phyloP scores from a whole-genome alignment of 2,797 vertebrate species.

The Diplodus sargus region DNA sequence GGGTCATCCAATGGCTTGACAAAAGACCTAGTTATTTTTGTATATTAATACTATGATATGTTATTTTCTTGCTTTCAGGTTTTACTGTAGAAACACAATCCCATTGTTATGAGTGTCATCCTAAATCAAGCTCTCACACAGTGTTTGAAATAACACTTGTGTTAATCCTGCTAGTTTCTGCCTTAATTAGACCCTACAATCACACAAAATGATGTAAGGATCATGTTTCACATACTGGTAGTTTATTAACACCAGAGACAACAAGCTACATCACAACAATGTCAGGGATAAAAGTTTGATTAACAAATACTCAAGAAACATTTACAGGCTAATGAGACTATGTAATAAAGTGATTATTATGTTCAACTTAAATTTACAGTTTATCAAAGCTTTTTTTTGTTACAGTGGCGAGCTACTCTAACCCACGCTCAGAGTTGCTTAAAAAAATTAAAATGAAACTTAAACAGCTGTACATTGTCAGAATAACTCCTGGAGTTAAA shows the following conservation, averaged over 20 bases:
- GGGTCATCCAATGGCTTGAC: not conserved
- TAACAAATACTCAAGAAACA: constrained; percentile 50
- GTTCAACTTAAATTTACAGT: constrained; percentile 44
- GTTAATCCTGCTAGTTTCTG: not conserved
- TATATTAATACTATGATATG: too few relatives aligned
- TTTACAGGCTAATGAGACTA: constrained; percentile 62
- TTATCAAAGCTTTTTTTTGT: constrained; percentile 13
- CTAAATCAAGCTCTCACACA: not conserved
- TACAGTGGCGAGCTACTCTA: constrained; percentile 33
- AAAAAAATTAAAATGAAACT: constrained; percentile 12
- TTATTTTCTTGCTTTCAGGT: too few relatives aligned
- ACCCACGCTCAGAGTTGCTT: constrained; percentile 13
- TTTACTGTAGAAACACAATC: too few relatives aligned
- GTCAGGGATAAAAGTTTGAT: constrained; percentile 46
- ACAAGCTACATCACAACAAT: constrained; percentile 66
- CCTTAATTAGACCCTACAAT: not conserved
- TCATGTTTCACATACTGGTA: constrained; percentile 39
- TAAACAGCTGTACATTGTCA: constrained; percentile 42
- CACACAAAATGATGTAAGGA: constrained; percentile 3
- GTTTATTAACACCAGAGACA: constrained; percentile 73
- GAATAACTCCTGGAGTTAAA: not conserved
- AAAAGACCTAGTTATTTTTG: not conserved
- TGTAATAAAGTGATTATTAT: constrained; percentile 23
- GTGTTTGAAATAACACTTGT: not conserved
- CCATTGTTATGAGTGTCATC: not conserved